phyloP scores from a whole-genome alignment of 2,797 vertebrate species.

The Chaetophractus vellerosus region DNA sequence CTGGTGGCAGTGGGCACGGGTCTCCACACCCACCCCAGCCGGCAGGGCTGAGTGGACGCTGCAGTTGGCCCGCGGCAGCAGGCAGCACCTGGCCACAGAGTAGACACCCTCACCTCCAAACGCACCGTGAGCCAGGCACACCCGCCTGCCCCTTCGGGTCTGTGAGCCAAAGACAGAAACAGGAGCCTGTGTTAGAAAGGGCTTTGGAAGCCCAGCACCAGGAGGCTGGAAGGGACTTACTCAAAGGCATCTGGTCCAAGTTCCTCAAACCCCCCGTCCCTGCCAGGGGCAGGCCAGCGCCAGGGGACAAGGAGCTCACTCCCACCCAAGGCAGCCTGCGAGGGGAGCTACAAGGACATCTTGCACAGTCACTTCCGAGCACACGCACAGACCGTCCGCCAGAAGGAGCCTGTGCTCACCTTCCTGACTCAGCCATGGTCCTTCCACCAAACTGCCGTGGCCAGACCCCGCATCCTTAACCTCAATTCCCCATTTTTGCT shows the following conservation, averaged over 20 bases:
- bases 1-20: constrained; percentile 85
- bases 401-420: not conserved
- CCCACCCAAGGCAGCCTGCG: not conserved
- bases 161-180: constrained; percentile 76
- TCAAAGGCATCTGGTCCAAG: too few species aligned
- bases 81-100: constrained; percentile 94
- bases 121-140: constrained; percentile 91
- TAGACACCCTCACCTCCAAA: constrained; percentile 90
- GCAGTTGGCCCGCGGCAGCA: constrained; percentile 89
- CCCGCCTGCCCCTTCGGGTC: constrained; percentile 88
- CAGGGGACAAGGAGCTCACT: not conserved
- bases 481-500: not conserved
- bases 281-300: not conserved
- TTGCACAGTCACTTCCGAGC: not conserved
- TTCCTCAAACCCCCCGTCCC: fast-evolving
- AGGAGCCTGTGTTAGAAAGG: not conserved
- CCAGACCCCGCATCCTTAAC: not conserved
- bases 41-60: constrained; percentile 78
- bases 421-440: not conserved
- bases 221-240: not conserved
- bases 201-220: not conserved
- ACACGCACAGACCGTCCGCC: not conserved
- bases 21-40: not conserved
- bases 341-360: not conserved
- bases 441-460: not conserved